Percentiles rank a stretch among this genome's conserved stretches.
Evolutionary conservation across 2,797 vertebrate species (phyloP).

Genomic region (Dallia pectoralis): DNA sequence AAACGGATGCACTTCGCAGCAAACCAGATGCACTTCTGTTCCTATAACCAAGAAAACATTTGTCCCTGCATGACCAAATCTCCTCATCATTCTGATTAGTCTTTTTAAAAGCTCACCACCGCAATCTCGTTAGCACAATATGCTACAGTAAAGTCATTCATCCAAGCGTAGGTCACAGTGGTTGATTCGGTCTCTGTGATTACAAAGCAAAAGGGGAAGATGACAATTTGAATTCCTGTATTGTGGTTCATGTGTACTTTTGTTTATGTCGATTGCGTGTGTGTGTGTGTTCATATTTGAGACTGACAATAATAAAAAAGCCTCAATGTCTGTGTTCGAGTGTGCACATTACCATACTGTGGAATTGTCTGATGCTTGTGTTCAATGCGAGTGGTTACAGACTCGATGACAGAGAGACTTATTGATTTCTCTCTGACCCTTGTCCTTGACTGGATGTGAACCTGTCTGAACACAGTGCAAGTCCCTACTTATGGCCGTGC

Average conservation of each 20-base stretch:
- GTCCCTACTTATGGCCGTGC: conserved; percentile 38
- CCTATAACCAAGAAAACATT: neutral
- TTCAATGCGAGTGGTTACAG: no score
- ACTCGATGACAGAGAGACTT: conserved; percentile 48
- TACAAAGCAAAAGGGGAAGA: conserved; percentile 43
- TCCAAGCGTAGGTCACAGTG: conserved; percentile 39
- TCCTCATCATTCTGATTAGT: conserved; percentile 38
- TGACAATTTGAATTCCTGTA: conserved; percentile 61
- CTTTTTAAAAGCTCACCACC: conserved; percentile 43
- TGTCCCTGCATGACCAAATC: conserved; percentile 36
- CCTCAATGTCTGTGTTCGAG: conserved; percentile 18
- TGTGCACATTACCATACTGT: neutral
- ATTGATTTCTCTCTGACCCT: conserved; percentile 60
- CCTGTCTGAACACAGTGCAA: conserved; percentile 45
- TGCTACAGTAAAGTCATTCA: conserved; percentile 3
- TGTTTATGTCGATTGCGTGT: conserved; percentile 73
- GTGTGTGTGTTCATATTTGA: conserved; percentile 84
- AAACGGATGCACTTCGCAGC: conserved; percentile 8
- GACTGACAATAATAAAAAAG: conserved; percentile 78
- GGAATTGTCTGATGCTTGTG: no score
- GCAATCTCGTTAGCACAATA: conserved; percentile 40
- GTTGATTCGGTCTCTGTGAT: conserved; percentile 46
- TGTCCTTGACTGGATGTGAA: conserved; percentile 42
- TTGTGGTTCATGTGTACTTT: conserved; percentile 75
- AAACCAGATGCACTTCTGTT: neutral